A percentile compares a stretch with the other conserved stretches of the same genome.
Conservation (phyloP, 2,113 vertebrate species). For the Laterallus jamaicensis region DNA sequence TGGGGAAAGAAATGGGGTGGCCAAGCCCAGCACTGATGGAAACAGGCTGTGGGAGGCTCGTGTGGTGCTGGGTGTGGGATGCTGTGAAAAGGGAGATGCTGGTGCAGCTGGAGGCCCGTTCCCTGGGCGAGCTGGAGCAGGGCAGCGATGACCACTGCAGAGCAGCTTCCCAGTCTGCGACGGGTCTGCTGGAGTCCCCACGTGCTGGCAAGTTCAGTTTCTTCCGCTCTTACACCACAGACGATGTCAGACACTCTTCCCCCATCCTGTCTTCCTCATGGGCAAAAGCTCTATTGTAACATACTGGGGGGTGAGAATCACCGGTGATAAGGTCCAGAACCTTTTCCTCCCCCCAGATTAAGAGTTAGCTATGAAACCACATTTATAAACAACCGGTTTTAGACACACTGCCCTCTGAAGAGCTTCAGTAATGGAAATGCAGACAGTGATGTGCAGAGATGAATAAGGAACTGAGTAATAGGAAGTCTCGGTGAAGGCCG, state of each 20-base stretch:
- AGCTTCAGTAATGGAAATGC: background rate
- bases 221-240: conserved; percentile 1
- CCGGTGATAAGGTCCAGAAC: background rate
- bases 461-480: conserved; percentile 46
- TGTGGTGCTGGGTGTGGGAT: background rate
- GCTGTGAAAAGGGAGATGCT: background rate
- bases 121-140: background rate
- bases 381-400: background rate
- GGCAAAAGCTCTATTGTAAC: background rate
- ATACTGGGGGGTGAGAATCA: accelerated
- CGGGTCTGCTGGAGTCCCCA: background rate
- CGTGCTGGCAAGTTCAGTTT: accelerated
- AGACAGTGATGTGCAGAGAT: background rate
- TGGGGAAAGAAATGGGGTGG: background rate
- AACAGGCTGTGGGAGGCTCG: background rate
- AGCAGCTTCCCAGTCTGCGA: background rate
- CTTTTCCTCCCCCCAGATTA: background rate
- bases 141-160: background rate
- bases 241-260: background rate
- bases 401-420: background rate
- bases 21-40: background rate
- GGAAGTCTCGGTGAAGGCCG: background rate
- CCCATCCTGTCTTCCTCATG: background rate
- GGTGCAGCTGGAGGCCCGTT: accelerated
- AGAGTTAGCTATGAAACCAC: background rate